Evolutionary conservation across 2,888 invertebrate species (phyloP).

Genomic region (Metalampra italica): DNA sequence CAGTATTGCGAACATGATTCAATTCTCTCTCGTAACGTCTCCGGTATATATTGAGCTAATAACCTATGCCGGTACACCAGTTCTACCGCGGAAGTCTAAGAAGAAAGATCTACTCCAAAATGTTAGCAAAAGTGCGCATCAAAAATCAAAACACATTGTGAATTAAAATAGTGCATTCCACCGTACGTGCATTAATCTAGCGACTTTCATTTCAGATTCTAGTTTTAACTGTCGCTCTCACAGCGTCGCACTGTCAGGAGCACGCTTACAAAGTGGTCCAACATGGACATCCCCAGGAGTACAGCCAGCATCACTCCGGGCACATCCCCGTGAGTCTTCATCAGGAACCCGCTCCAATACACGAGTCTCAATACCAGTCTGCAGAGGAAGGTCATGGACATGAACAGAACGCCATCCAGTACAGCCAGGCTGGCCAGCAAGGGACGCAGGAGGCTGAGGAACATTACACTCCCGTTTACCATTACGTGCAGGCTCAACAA

Average conservation of each 20-base stretch:
- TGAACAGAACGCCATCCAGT: slow-evolving; percentile 39
- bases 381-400: slow-evolving; percentile 1
- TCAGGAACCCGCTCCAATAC: slow-evolving; percentile 40
- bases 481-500: slow-evolving; percentile 37
- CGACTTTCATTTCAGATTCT: slow-evolving; percentile 42
- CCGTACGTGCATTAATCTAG: not conserved
- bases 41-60: slow-evolving; percentile 76
- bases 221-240: slow-evolving; percentile 37
- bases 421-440: slow-evolving; percentile 35
- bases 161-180: not conserved
- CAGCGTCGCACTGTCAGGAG: slow-evolving; percentile 43
- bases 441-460: slow-evolving; percentile 43
- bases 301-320: slow-evolving; percentile 39
- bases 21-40: slow-evolving; percentile 76
- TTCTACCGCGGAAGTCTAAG: slow-evolving; percentile 69
- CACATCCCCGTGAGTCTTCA: slow-evolving; percentile 30
- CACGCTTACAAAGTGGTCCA: slow-evolving; percentile 43
- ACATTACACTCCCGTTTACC: slow-evolving; percentile 45
- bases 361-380: slow-evolving; percentile 34
- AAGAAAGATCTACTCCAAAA: slow-evolving; percentile 57
- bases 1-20: slow-evolving; percentile 65
- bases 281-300: slow-evolving; percentile 43
- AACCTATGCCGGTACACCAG: slow-evolving; percentile 73
- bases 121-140: slow-evolving; percentile 65
- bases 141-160: slow-evolving; percentile 2